Percentiles rank a stretch among this genome's conserved stretches.
Evolutionary conservation across 2,113 vertebrate species (phyloP).

Genomic region (Trematocara unimaculatum): DNA sequence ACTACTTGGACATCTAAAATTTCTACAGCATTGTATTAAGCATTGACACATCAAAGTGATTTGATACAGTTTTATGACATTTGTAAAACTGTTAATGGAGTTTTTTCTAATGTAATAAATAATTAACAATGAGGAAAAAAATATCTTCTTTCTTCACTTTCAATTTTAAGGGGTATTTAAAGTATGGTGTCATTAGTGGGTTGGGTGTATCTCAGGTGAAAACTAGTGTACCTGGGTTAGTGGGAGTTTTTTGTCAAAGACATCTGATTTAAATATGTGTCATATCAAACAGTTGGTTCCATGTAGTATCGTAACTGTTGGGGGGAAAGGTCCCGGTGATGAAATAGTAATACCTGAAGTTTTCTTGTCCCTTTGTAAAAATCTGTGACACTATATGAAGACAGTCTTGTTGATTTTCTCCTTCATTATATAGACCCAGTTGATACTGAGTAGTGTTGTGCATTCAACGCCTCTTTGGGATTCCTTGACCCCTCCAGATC

Average conservation of each 20-base stretch:
- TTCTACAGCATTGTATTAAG: neutral
- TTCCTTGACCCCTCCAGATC: neutral
- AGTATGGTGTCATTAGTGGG: neutral
- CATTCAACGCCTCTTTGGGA: neutral
- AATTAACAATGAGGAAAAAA: neutral
- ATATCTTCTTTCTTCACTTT: neutral
- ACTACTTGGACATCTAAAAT: neutral
- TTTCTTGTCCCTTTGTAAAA: neutral
- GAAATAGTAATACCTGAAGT: neutral
- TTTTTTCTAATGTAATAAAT: slow-evolving; percentile 26
- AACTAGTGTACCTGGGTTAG: neutral
- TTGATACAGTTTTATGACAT: neutral
- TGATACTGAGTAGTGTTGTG: neutral
- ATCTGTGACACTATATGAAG: neutral
- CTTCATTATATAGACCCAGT: neutral
- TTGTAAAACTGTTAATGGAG: neutral
- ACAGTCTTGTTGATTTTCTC: neutral
- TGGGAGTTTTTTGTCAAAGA: neutral
- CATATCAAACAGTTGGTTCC: neutral
- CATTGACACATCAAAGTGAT: neutral
- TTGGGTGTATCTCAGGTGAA: neutral
- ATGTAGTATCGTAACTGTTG: neutral
- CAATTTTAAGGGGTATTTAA: neutral
- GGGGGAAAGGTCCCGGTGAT: neutral
- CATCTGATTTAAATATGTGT: neutral